Percentiles rank a stretch among this genome's conserved stretches.
phyloP scores from a whole-genome alignment of 2,888 invertebrate genomes.

The Caenorhabditis sp. region DNA sequence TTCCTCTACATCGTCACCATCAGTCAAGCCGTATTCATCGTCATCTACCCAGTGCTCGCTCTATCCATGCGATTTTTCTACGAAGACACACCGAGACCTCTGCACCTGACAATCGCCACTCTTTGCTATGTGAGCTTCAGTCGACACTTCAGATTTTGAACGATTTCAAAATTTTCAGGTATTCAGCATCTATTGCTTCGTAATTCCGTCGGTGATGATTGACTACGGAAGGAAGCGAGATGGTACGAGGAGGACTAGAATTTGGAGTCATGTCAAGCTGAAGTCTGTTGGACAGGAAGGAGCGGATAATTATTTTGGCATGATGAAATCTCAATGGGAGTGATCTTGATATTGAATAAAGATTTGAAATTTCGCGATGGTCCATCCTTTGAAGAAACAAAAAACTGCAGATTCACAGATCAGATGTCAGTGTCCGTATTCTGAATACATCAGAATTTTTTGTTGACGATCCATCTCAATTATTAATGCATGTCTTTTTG shows the following conservation, averaged over 20 bases:
- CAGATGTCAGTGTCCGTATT: no score
- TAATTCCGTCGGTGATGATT: slow-evolving; percentile 44
- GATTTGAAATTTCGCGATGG: no score
- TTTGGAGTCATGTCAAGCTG: slow-evolving; percentile 41
- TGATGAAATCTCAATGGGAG: slow-evolving; percentile 54
- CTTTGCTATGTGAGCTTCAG: slow-evolving; percentile 34
- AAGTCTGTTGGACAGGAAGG: slow-evolving; percentile 57
- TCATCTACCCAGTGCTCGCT: slow-evolving; percentile 34
- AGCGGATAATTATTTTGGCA: slow-evolving; percentile 52
- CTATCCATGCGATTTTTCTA: slow-evolving; percentile 45
- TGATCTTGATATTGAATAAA: slow-evolving; percentile 20
- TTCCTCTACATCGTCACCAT: slow-evolving; percentile 38
- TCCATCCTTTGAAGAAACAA: no score
- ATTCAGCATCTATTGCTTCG: slow-evolving; percentile 45
- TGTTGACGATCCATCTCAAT: no score
- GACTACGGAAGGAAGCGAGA: slow-evolving; percentile 16
- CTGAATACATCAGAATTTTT: no score
- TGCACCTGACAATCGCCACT: slow-evolving; percentile 39
- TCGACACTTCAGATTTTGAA: no score
- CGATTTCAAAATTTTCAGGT: slow-evolving; percentile 21
- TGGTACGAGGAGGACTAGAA: slow-evolving; percentile 32
- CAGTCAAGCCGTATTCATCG: slow-evolving; percentile 47
- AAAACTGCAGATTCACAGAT: no score
- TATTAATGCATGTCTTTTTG: no score
- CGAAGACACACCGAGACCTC: slow-evolving; percentile 18